These are phyloP conservation scores for Baccha elongata DNA, from an alignment of 2,888 invertebrate genomes.

Conservation along the genomic window DNA sequence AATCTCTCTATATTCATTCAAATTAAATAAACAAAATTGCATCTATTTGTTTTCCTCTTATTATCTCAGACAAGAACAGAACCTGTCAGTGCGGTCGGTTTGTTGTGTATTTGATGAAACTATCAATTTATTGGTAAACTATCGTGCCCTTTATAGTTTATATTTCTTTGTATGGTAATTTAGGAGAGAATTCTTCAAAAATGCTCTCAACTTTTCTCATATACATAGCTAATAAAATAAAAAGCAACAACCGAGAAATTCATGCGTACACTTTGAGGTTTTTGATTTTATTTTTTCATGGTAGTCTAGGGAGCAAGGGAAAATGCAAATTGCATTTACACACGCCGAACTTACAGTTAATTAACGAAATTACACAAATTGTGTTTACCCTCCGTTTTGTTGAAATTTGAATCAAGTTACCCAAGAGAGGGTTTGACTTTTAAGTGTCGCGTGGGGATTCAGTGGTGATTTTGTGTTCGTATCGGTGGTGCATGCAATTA, in stretches of 20 bases:
- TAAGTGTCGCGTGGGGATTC: background rate
- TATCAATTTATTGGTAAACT: conserved; percentile 11
- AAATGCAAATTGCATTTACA: background rate
- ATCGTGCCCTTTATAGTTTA: background rate
- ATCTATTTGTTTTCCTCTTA: background rate
- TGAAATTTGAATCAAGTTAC: background rate
- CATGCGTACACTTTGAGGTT: background rate
- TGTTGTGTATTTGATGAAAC: background rate
- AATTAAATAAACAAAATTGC: background rate
- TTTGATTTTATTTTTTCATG: conserved; percentile 26
- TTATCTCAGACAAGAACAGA: background rate
- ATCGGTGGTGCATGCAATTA: conserved; percentile 1
- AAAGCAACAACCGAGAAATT: conserved; percentile 21
- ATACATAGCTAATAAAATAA: too few species aligned
- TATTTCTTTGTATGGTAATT: background rate
- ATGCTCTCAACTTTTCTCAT: background rate
- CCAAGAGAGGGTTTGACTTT: background rate
- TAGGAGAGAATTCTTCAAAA: background rate
- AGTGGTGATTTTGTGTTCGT: background rate
- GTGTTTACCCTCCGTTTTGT: background rate
- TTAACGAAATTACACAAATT: background rate
- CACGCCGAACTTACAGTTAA: background rate
- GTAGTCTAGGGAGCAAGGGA: conserved; percentile 3
- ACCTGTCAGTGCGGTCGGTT: background rate
- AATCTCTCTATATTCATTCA: background rate